Evolutionary conservation across 1,140 invertebrate genomes (phyloP).

Genomic region (Phymastichus coffea): DNA sequence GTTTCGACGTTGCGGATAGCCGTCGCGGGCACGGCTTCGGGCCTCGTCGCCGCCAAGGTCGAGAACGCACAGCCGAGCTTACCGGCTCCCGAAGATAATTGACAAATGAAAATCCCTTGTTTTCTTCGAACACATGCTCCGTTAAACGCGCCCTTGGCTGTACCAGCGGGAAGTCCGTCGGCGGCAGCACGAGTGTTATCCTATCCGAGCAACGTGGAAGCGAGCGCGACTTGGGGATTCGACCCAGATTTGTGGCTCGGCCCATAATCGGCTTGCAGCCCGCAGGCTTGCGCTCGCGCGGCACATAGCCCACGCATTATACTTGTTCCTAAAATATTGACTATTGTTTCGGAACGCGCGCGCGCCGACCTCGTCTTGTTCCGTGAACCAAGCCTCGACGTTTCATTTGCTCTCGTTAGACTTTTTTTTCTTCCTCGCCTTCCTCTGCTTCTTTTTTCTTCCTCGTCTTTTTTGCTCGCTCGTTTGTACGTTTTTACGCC

Average conservation of each 20-base stretch:
- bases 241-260: slow-evolving; percentile 8
- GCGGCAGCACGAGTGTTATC: no score
- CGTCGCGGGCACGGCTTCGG: no score
- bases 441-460: neutral
- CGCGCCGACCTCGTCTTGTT: neutral
- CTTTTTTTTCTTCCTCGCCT: neutral
- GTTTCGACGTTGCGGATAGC: no score
- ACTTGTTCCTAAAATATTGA: slow-evolving; percentile 34
- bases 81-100: no score
- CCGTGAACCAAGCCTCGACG: neutral
- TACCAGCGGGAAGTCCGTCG: no score
- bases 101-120: slow-evolving; percentile 8
- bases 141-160: neutral
- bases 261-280: slow-evolving; percentile 8
- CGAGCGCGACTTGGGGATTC: neutral
- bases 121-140: neutral
- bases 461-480: neutral
- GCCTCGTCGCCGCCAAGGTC: no score
- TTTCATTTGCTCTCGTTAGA: neutral
- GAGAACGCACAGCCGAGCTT: no score
- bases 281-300: slow-evolving; percentile 6
- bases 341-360: slow-evolving; percentile 36
- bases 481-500: neutral
- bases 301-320: slow-evolving; percentile 9
- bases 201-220: no score